Evolutionary conservation across 2,888 invertebrate genomes (phyloP), one percentile per base, ranked within the genome.

Genomic region (Gymnocheta viridis): DNA sequence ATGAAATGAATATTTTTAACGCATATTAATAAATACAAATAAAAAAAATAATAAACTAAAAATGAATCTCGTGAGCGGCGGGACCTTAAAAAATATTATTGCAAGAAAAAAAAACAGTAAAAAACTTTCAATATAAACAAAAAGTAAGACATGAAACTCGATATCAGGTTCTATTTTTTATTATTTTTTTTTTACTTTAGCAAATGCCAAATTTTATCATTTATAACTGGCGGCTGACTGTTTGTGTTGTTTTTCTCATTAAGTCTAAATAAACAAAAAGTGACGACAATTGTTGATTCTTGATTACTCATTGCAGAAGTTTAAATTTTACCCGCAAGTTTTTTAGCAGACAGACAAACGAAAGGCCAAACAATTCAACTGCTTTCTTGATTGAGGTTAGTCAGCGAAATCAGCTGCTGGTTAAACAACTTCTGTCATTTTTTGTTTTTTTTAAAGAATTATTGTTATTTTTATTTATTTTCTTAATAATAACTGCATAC

Each of bases 321-420:
- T 54, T 62, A 14, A 9, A n/a, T 19, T 4, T 19, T 19, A 24
- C 35, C 4, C 4, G 1, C 24, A 51, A 29, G n/a, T n/a, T n/a
- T n/a, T n/a, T n/a, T 17, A 27, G 12, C 19, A 32, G 35, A 7
- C 47, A 49, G 10, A 22, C 29, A 29, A 29, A 29, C 22, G n/a
- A 38, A 67, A 77, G 58, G 19, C 19, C 24, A 77, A 58, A 67
- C 51, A 67, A 38, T 32, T 69, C 51, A 67, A 24, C 22, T 38
- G 51, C 12, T 41, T 67, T 56, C 27, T 27, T 69, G 41, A 69
- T 54, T 56, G 54, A 54, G 76, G 54, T 76, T 54, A 56, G n/a
- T 44, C 38, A 56, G 35, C 19, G 38, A 70, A 80, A 80, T 84
- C 84, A 84, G 81, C 84, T 84, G 84, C 72, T 70, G 69, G 81